Percentiles rank a stretch among this genome's conserved stretches.
Evolutionary conservation across 2,797 vertebrate genomes (phyloP).

Genomic region (Brachymystax lenok): DNA sequence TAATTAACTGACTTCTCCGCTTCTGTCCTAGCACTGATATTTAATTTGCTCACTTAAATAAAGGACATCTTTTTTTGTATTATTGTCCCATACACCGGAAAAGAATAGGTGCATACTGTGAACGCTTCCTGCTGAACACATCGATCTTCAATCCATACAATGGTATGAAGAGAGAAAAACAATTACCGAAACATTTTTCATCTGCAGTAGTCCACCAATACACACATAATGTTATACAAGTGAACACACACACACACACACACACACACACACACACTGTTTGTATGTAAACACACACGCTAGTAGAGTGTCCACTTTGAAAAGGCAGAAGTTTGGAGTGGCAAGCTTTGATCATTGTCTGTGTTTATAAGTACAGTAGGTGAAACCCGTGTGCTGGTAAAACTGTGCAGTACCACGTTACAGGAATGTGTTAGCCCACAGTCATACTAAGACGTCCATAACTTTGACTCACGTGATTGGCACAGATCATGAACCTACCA

Average conservation of each 20-base stretch:
- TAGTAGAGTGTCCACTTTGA: not conserved
- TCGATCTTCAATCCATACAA: not conserved
- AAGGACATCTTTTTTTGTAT: slow-evolving; percentile 53
- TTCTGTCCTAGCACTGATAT: slow-evolving; percentile 74
- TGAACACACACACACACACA: no score
- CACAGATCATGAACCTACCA: no score
- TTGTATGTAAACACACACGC: not conserved
- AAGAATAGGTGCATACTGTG: slow-evolving; percentile 52
- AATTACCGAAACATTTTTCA: no score
- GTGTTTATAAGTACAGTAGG: slow-evolving; percentile 17
- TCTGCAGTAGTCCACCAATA: no score
- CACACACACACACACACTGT: no score
- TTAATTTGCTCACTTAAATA: slow-evolving; percentile 78
- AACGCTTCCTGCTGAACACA: slow-evolving; percentile 46
- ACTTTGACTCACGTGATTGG: slow-evolving; percentile 10
- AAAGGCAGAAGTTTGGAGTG: slow-evolving; percentile 15
- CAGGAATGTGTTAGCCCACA: slow-evolving; percentile 26
- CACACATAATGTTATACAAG: no score
- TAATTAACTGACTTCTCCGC: slow-evolving; percentile 80
- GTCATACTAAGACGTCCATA: slow-evolving; percentile 16
- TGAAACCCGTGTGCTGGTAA: slow-evolving; percentile 29
- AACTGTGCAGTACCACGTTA: slow-evolving; percentile 36
- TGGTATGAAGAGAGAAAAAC: no score
- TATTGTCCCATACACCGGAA: slow-evolving; percentile 6
- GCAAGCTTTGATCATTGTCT: slow-evolving; percentile 7